Evolutionary conservation across 2,888 invertebrate genomes (phyloP), one percentile per base, ranked within the genome.

Genomic region (Caenorhabditis sp.): DNA sequence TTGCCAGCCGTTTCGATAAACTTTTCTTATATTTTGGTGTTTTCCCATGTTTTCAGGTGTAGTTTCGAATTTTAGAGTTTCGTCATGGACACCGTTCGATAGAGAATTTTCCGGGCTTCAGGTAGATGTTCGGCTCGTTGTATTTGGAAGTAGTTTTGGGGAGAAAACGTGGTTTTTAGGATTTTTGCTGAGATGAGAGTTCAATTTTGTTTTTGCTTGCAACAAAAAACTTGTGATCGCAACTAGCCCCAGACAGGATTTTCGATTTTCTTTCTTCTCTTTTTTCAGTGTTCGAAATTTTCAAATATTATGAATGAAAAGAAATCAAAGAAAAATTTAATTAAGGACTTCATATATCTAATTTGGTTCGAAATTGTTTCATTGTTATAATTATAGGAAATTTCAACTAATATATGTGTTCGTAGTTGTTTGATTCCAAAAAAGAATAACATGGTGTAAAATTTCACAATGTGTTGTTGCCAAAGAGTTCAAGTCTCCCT

Each of bases 151-250:
- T 23, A 26, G 6, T 27, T 12, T 36, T 14, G 14, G 2, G n/a
- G 14, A 17, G 6, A 24, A 27, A 58, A 51, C 12, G 17, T 23
- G n/a, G 59, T 59, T 68, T 68, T 68, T 68, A 68, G 68, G 68
- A 68, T 63, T 55, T 27, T n/a, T 62, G 17, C 21, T 12, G 6
- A 1, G n/a, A 19, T 19, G 26, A 37, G 49, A 26, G 27, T 36
- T 59, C 63, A 10, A 24, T 19, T 27, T 17, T 27, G 12, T 58
- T 14, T 27, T 23, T 58, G 19, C 27, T 37, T 19, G 27, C 2
- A 62, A 62, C n/a, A n/a, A 55, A 62, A 19, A n/a, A 1, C 21
- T 14, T 59, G n/a, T 59, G 37, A 57, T 54, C 27, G 24, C 8
- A 17, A n/a, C 10, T 3, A 23, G n/a, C 26, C 27, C 17, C 14